phyloP scores from a whole-genome alignment of 1,140 invertebrate genomes.

The Charaxes varanes region DNA sequence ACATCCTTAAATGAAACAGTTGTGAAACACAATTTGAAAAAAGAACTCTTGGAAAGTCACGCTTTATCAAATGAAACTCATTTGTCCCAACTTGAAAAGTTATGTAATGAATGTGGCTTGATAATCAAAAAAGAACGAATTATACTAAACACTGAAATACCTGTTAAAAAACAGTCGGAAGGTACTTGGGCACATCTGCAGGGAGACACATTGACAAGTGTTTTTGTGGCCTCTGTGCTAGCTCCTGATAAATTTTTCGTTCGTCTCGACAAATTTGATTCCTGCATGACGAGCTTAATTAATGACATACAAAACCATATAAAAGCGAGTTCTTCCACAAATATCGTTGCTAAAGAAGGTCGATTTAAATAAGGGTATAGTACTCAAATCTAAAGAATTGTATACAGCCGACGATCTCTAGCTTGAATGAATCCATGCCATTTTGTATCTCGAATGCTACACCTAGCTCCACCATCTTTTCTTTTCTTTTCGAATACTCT shows the following conservation, averaged over 20 bases:
- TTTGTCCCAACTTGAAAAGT: slow-evolving; percentile 31
- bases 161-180: slow-evolving; percentile 22
- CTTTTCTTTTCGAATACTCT: no score
- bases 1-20: slow-evolving; percentile 40
- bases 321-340: no score
- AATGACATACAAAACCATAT: no score
- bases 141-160: slow-evolving; percentile 2
- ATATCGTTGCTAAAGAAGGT: no score
- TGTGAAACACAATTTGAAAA: slow-evolving; percentile 44
- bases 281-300: slow-evolving; percentile 36
- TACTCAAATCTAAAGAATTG: no score
- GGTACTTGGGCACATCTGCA: slow-evolving; percentile 59
- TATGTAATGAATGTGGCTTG: slow-evolving; percentile 25
- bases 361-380: no score
- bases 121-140: slow-evolving; percentile 8
- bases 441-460: no score
- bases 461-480: no score
- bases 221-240: slow-evolving; percentile 45
- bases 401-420: no score
- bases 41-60: slow-evolving; percentile 41
- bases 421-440: no score
- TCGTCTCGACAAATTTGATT: slow-evolving; percentile 43
- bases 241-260: slow-evolving; percentile 48
- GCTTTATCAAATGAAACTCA: slow-evolving; percentile 40
- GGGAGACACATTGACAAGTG: slow-evolving; percentile 28